Percentiles rank a stretch among this genome's conserved stretches.
These are phyloP conservation scores for Poecilia picta DNA, from an alignment of 2,797 vertebrate species.

Conservation along the genomic window DNA sequence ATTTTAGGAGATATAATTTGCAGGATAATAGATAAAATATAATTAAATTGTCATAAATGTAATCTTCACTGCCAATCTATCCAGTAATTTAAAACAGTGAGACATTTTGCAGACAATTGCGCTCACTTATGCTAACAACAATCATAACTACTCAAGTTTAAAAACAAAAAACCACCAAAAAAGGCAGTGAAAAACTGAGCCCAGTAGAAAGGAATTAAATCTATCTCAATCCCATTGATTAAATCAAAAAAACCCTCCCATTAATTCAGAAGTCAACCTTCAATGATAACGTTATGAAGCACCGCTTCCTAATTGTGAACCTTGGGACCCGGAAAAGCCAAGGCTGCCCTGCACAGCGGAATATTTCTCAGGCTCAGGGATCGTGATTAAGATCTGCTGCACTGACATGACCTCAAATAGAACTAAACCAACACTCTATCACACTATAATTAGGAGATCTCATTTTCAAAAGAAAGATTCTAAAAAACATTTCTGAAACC, in stretches of 20 bases:
- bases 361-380: not conserved
- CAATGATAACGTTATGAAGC: not conserved
- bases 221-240: not conserved
- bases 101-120: not conserved
- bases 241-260: not conserved
- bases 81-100: not conserved
- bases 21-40: not conserved
- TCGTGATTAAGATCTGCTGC: not conserved
- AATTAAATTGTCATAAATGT: not conserved
- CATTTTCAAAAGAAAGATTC: not conserved
- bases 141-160: not conserved
- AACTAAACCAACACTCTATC: not conserved
- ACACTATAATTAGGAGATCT: not conserved
- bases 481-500: not conserved
- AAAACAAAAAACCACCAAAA: not conserved
- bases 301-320: not conserved
- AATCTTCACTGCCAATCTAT: not conserved
- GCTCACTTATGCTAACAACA: not conserved
- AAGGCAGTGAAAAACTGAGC: not conserved
- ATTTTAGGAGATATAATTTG: not conserved
- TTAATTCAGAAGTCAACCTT: not conserved
- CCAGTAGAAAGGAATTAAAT: not conserved
- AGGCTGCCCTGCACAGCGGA: not conserved
- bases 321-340: constrained; percentile 1
- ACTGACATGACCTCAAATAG: not conserved